Base-by-base conservation (phyloP, 2,113 vertebrate species). In the Oreocharis arfaki region DNA sequence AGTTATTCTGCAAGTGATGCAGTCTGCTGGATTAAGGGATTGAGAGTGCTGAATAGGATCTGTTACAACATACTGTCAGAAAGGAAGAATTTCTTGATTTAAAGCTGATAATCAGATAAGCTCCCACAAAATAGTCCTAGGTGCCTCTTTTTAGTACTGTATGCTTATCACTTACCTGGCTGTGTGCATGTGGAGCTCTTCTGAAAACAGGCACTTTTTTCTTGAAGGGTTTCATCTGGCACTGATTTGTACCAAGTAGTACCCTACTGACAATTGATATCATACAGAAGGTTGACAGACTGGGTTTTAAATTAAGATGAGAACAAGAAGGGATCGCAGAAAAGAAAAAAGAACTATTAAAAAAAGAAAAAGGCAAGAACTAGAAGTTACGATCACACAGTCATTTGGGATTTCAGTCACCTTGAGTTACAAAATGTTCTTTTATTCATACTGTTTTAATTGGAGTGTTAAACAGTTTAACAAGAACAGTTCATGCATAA, bases 361-460 rank as follows among this genome's bases (percentile, higher is more conserved):
- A 4, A 32, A 57, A 77, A 70, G 9, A 42, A 57, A 41, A 26
- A 68, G 13, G 23, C 23, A 63, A 65, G 46, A 89, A 50, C 13
- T 16, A 84, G 52, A 84, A 80, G 33, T 84, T 90, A 84, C 24
- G 56, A 93, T 88, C 47, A 59, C 10, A 11, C 35, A 92, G 69
- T 95, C 74, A 61, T 82, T 91, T 91, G 93, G 56, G 69, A 95
- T 84, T 95, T 91, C 84, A 65, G 67, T 88, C 92, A 94, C 84
- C 83, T 60, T 93, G 90, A 93, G 71, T 92, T 94, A 90, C 67
- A 84, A 71, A 91, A 91, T 81, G 71, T 86, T 96, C 42, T 90
- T 95, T 93, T 91, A 93, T 90, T 95, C 87, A 86, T 79, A 23
- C 32, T 70, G 47, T 87, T 93, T 95, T 94, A 95, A 95, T 79